phyloP scores from a whole-genome alignment of 2,888 invertebrate genomes.

The Eilema sororculum region DNA sequence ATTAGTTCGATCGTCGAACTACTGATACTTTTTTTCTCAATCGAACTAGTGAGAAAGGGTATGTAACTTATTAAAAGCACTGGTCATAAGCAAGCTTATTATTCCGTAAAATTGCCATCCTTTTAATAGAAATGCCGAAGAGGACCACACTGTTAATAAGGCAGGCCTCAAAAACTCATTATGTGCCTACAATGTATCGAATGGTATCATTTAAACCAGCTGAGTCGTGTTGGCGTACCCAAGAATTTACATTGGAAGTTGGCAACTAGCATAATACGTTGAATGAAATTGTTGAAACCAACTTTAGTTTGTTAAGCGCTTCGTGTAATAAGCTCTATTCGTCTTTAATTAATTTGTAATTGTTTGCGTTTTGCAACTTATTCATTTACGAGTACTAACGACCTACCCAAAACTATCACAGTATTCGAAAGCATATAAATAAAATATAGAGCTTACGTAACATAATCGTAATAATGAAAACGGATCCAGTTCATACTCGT shows the following conservation, averaged over 20 bases:
- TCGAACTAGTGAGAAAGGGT: too few species aligned
- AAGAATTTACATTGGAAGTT: conserved; percentile 62
- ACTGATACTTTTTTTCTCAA: too few species aligned
- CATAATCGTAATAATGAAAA: too few species aligned
- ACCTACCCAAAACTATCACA: background rate
- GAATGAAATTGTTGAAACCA: conserved; percentile 66
- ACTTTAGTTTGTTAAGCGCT: conserved; percentile 61
- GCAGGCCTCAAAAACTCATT: conserved; percentile 50
- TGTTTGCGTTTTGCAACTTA: conserved; percentile 15
- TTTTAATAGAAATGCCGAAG: conserved; percentile 28
- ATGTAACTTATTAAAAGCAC: conserved; percentile 33
- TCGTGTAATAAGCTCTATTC: conserved; percentile 61
- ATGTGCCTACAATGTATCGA: conserved; percentile 54
- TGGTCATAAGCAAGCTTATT: conserved; percentile 31
- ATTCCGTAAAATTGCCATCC: conserved; percentile 15
- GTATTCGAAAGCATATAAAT: background rate
- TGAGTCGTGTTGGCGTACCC: conserved; percentile 38
- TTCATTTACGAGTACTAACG: background rate
- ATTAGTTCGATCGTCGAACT: too few species aligned
- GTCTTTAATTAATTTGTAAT: conserved; percentile 51
- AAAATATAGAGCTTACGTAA: background rate
- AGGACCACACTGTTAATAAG: conserved; percentile 32
- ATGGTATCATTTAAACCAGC: conserved; percentile 53
- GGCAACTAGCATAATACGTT: conserved; percentile 58
- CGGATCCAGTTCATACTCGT: too few species aligned